Evolutionary conservation across 2,797 vertebrate genomes (phyloP).

Genomic region (Rachycentron canadum): DNA sequence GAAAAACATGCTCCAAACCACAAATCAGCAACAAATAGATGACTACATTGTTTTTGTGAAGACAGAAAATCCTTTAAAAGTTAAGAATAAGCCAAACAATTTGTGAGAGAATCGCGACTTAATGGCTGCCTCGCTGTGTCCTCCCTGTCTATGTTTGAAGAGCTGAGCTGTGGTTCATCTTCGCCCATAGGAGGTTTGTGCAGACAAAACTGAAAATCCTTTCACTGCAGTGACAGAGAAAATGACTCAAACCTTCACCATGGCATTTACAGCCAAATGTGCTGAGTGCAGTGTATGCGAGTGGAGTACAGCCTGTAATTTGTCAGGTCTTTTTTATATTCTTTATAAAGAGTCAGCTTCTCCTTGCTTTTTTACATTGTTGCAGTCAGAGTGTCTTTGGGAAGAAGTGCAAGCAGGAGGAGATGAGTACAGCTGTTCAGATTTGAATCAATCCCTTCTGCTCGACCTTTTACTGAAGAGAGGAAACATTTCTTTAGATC

Average conservation of each 20-base stretch:
- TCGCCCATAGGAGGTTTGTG: slow-evolving; percentile 75
- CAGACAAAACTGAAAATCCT: slow-evolving; percentile 82
- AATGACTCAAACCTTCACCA: slow-evolving; percentile 85
- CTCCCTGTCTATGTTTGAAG: slow-evolving; percentile 63
- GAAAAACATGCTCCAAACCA: slow-evolving; percentile 25
- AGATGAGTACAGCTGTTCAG: slow-evolving; percentile 60
- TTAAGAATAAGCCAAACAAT: slow-evolving; percentile 50
- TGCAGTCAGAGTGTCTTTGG: slow-evolving; percentile 73
- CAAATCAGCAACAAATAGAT: slow-evolving; percentile 45
- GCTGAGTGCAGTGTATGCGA: slow-evolving; percentile 83
- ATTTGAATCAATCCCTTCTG: slow-evolving; percentile 41
- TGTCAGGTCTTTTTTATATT: slow-evolving; percentile 84
- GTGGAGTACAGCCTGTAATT: slow-evolving; percentile 83
- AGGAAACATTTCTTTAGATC: slow-evolving; percentile 51
- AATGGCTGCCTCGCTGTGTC: slow-evolving; percentile 56
- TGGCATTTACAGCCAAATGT: slow-evolving; percentile 90
- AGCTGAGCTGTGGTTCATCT: slow-evolving; percentile 74
- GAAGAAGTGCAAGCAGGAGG: slow-evolving; percentile 56
- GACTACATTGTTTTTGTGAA: slow-evolving; percentile 30
- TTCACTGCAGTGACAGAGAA: slow-evolving; percentile 84
- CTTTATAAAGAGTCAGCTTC: slow-evolving; percentile 83
- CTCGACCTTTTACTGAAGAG: slow-evolving; percentile 55
- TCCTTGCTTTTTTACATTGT: slow-evolving; percentile 76
- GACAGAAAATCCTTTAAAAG: slow-evolving; percentile 48
- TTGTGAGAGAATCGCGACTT: slow-evolving; percentile 51